phyloP scores from a whole-genome alignment of 2,797 vertebrate genomes.

The Enoplosus armatus region DNA sequence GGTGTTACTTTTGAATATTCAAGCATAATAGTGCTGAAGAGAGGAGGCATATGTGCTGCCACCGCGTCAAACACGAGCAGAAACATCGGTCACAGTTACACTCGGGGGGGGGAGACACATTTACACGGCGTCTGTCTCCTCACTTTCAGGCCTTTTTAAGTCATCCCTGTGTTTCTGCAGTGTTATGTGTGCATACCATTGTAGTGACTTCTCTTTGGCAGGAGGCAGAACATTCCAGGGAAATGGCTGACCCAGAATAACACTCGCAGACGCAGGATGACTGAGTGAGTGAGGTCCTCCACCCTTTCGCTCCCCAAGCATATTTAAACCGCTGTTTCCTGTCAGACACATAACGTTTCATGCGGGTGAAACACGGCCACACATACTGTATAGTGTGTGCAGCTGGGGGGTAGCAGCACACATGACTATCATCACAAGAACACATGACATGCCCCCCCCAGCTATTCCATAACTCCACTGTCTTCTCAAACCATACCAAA shows the following conservation, averaged over 20 bases:
- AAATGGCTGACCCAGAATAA: constrained; percentile 86
- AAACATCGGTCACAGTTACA: constrained; percentile 1
- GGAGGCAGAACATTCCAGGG: constrained; percentile 82
- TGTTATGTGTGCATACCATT: constrained; percentile 83
- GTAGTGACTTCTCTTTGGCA: constrained; percentile 83
- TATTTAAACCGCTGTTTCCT: constrained; percentile 29
- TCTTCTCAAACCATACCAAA: not conserved
- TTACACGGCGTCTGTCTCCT: constrained; percentile 34
- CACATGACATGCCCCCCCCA: constrained; percentile 30
- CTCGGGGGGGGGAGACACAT: not conserved
- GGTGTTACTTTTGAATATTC: constrained; percentile 17
- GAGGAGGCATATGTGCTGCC: not conserved
- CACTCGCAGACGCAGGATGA: constrained; percentile 59
- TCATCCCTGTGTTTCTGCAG: constrained; percentile 80
- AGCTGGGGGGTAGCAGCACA: constrained; percentile 26
- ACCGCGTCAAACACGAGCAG: too few species aligned
- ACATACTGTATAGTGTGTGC: constrained; percentile 2
- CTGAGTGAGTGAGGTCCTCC: constrained; percentile 56
- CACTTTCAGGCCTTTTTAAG: constrained; percentile 84
- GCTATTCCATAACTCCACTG: constrained; percentile 5
- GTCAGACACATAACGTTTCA: constrained; percentile 21
- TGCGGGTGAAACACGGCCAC: not conserved
- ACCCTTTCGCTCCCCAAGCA: constrained; percentile 38
- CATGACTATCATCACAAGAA: constrained; percentile 46
- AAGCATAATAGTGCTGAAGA: not conserved